Conservation (phyloP, 2,888 invertebrate species). For the Dolichomitus sp. region DNA sequence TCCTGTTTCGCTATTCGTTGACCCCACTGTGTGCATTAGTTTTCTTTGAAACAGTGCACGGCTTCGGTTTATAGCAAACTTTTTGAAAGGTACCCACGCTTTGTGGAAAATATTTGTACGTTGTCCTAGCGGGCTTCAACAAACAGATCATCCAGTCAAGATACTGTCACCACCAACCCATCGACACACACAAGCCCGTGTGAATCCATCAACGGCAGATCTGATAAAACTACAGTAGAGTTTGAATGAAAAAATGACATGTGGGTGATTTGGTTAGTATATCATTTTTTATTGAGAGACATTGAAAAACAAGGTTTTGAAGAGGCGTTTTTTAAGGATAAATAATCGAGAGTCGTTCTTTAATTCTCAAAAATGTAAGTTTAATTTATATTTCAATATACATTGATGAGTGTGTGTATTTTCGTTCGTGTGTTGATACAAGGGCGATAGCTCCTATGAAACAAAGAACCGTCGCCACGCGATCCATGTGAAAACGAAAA, state of each 20-base stretch:
- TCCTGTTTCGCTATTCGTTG: slow-evolving; percentile 81
- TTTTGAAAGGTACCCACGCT: slow-evolving; percentile 37
- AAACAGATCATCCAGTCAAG: slow-evolving; percentile 54
- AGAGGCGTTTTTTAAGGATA: neutral
- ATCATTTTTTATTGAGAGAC: slow-evolving; percentile 5
- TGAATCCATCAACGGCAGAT: slow-evolving; percentile 58
- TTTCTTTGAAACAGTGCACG: slow-evolving; percentile 41
- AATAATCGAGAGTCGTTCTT: slow-evolving; percentile 61
- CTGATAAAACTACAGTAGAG: slow-evolving; percentile 40
- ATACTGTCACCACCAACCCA: slow-evolving; percentile 52
- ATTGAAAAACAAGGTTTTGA: neutral
- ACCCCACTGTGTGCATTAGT: slow-evolving; percentile 4
- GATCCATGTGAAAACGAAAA: slow-evolving; percentile 47
- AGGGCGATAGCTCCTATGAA: slow-evolving; percentile 62
- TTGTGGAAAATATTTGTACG: slow-evolving; percentile 52
- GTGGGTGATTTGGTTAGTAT: neutral
- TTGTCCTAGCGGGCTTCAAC: slow-evolving; percentile 34
- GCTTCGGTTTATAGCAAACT: slow-evolving; percentile 9
- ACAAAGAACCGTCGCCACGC: slow-evolving; percentile 48
- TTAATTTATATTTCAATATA: slow-evolving; percentile 84
- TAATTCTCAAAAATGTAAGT: slow-evolving; percentile 85
- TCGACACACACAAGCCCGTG: slow-evolving; percentile 32
- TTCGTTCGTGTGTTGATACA: slow-evolving; percentile 56
- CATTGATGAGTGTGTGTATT: slow-evolving; percentile 78
- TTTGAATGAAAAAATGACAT: slow-evolving; percentile 33